Evolutionary conservation across 2,888 invertebrate genomes (phyloP).

Genomic region (Pandemis cinnamomeana): DNA sequence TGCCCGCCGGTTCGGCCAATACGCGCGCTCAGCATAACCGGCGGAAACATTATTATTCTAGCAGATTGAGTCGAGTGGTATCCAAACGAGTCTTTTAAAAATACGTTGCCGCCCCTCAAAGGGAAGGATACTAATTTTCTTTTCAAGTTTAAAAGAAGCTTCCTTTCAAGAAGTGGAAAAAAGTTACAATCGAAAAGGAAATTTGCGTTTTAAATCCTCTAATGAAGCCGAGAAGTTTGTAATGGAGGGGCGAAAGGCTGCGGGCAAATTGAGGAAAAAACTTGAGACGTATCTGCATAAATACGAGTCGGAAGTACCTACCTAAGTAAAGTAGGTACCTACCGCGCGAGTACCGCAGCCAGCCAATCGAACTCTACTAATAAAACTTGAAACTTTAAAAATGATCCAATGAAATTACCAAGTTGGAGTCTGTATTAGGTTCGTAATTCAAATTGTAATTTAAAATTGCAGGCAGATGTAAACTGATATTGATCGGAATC

Average conservation of each 20-base stretch:
- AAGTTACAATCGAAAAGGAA: slow-evolving; percentile 85
- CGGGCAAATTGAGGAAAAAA: slow-evolving; percentile 79
- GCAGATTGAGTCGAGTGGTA: slow-evolving; percentile 70
- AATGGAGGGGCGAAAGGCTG: slow-evolving; percentile 83
- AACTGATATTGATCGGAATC: too few species aligned
- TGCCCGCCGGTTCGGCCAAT: slow-evolving; percentile 26
- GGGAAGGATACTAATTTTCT: slow-evolving; percentile 83
- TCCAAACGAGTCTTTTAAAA: slow-evolving; percentile 78
- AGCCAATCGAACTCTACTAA: slow-evolving; percentile 7
- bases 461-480: too few species aligned
- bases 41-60: slow-evolving; percentile 74
- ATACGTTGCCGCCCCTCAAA: slow-evolving; percentile 77
- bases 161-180: slow-evolving; percentile 83
- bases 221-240: slow-evolving; percentile 84
- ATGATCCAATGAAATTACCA: neutral
- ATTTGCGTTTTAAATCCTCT: slow-evolving; percentile 85
- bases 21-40: slow-evolving; percentile 46
- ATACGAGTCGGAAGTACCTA: slow-evolving; percentile 36
- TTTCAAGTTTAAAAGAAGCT: slow-evolving; percentile 81
- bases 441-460: too few species aligned
- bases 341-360: slow-evolving; percentile 15
- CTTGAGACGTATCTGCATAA: slow-evolving; percentile 51
- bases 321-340: slow-evolving; percentile 12
- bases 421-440: neutral
- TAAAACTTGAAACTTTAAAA: slow-evolving; percentile 13